A percentile compares a stretch with the other conserved stretches of the same genome.
These are phyloP conservation scores for Triplophysa tibetana DNA, from an alignment of 2,113 vertebrate species.

Conservation along the genomic window DNA sequence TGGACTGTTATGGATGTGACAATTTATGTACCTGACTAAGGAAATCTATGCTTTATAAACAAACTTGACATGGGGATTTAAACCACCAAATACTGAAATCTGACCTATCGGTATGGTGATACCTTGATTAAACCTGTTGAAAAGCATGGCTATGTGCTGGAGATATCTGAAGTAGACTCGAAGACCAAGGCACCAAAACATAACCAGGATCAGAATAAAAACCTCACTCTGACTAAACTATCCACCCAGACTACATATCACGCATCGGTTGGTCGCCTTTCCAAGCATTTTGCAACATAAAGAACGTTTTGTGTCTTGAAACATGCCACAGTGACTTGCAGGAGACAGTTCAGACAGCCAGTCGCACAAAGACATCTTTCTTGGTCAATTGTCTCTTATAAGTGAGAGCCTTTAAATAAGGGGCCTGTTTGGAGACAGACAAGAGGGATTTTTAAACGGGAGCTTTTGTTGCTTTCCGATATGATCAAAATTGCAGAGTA, in stretches of 20 bases:
- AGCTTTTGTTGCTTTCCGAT: slow-evolving; percentile 13
- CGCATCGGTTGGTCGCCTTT: neutral
- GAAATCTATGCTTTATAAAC: too few relatives aligned
- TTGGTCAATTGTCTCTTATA: slow-evolving; percentile 17
- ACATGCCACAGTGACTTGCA: slow-evolving; percentile 25
- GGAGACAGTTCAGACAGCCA: slow-evolving; percentile 22
- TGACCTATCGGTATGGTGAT: too few relatives aligned
- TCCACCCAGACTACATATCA: slow-evolving; percentile 20
- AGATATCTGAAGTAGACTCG: too few relatives aligned
- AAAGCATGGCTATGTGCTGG: too few relatives aligned
- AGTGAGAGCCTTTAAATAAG: slow-evolving; percentile 29
- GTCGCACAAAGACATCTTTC: slow-evolving; percentile 42
- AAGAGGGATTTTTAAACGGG: slow-evolving; percentile 17
- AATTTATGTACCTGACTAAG: too few relatives aligned
- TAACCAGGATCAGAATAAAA: too few relatives aligned
- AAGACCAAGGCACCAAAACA: too few relatives aligned
- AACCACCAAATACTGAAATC: too few relatives aligned
- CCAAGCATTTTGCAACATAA: slow-evolving; percentile 30
- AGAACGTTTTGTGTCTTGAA: slow-evolving; percentile 43
- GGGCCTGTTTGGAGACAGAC: slow-evolving; percentile 9
- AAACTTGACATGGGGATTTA: too few relatives aligned
- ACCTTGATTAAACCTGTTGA: too few relatives aligned
- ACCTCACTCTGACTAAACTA: too few relatives aligned
- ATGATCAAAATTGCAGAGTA: slow-evolving; percentile 11
- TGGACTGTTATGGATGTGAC: too few relatives aligned